These are phyloP conservation scores for Julus scandinavius DNA, from an alignment of 2,888 invertebrate species.

Conservation along the genomic window DNA sequence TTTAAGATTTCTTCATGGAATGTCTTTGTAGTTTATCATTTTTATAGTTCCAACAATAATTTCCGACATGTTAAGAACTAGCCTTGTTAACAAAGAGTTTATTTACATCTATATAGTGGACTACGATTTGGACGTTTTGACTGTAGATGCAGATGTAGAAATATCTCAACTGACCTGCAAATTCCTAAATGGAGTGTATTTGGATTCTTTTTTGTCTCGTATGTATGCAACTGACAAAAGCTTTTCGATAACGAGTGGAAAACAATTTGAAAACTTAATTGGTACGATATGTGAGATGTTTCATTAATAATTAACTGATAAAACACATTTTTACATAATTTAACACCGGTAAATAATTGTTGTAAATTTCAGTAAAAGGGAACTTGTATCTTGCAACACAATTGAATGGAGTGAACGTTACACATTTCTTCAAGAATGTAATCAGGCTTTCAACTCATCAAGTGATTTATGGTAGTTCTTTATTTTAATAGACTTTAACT, in stretches of 20 bases:
- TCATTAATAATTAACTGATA: not conserved
- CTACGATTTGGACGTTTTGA: not conserved
- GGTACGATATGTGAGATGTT: not conserved
- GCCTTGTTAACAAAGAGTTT: not conserved
- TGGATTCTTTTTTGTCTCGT: conserved; percentile 7
- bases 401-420: conserved; percentile 49
- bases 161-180: conserved; percentile 1
- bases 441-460: conserved; percentile 44
- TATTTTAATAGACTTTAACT: not conserved
- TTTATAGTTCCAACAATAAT: not conserved
- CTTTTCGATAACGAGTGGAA: not conserved
- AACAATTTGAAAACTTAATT: not conserved
- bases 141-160: not conserved
- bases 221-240: not conserved
- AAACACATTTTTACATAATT: too few relatives aligned
- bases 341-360: not conserved
- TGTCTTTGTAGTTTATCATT: too few relatives aligned
- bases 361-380: conserved; percentile 25
- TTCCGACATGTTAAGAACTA: not conserved
- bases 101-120: not conserved
- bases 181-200: not conserved
- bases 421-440: conserved; percentile 28
- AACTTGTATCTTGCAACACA: not conserved
- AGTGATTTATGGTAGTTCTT: conserved; percentile 37
- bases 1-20: too few relatives aligned